phyloP scores from a whole-genome alignment of 1,140 invertebrate species.

The Aphaenogaster floridana region DNA sequence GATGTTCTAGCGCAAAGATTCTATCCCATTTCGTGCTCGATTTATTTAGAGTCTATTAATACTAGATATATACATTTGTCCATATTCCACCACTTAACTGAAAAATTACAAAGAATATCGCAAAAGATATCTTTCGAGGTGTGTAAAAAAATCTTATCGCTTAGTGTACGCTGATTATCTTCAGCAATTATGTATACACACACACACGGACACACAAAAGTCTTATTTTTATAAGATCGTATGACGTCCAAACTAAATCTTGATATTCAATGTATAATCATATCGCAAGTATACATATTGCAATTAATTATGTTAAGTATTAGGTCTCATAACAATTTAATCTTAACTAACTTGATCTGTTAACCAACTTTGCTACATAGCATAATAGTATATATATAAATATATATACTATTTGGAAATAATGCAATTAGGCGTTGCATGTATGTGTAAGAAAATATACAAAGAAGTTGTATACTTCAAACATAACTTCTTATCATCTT shows the following conservation, averaged over 20 bases:
- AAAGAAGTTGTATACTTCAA: neutral
- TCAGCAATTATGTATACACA: slow-evolving; percentile 9
- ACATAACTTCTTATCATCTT: slow-evolving; percentile 10
- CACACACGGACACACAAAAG: neutral
- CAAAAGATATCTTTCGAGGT: slow-evolving; percentile 12
- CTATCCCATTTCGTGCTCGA: neutral
- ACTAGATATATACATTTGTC: slow-evolving; percentile 45
- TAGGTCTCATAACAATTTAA: slow-evolving; percentile 38
- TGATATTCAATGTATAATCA: slow-evolving; percentile 14
- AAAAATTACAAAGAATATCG: slow-evolving; percentile 37
- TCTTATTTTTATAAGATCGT: slow-evolving; percentile 7
- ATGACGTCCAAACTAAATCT: slow-evolving; percentile 9
- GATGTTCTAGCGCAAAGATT: slow-evolving; percentile 10
- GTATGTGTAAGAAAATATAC: slow-evolving; percentile 12
- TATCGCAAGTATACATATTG: neutral
- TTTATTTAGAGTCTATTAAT: slow-evolving; percentile 53
- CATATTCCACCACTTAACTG: slow-evolving; percentile 38
- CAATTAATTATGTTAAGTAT: slow-evolving; percentile 40
- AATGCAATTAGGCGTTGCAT: slow-evolving; percentile 27
- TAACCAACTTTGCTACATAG: neutral
- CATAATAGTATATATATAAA: neutral
- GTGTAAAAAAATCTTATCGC: slow-evolving; percentile 41
- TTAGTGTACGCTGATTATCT: neutral
- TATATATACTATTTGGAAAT: slow-evolving; percentile 6
- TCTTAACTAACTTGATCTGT: neutral